Base-by-base conservation (phyloP, 2,113 vertebrate species). In the Sander vitreus region DNA sequence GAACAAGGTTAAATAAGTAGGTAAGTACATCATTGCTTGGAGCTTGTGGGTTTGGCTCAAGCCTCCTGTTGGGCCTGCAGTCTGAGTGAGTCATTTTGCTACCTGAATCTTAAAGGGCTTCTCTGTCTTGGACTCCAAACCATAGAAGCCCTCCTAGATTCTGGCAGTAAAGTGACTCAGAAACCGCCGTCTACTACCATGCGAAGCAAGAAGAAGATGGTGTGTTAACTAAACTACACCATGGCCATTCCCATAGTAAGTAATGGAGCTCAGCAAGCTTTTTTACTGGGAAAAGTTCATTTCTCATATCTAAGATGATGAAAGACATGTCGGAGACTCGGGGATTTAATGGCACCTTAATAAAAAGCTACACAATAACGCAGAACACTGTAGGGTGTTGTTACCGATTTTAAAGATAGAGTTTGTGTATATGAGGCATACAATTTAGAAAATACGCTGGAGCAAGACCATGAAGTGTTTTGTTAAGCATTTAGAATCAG, bases 81-180 rank as follows among this genome's bases (percentile, higher is more conserved):
- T 13, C 14, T 36, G 67, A 72, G n/a, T 0, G 75, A 65, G 62
- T 57, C 51, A 48, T 83, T 81, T 87, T 80, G 66, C 75, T 48
- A 73, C 78, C 85, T 82, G 78, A 84, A 89, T 47, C 86, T 73
- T 84, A 53, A 83, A 84, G 87, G 55, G 19, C 57, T 75, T 84
- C 66, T 88, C 76, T 70, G 80, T 81, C 70, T 68, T 73, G 63
- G 68, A 25, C 53, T 39, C 75, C 66, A 71, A 86, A 84, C 0
- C 55, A 50, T 59, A 74, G 70, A 76, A 73, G 78, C 75, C 43
- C 58, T 86, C 53, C 70, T 59, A 69, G 60, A 84, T 81, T 84
- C n/a, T 16, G 70, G 62, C 74, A 68, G 65, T 8, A 78, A 81
- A 75, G 76, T 50, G 80, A 58, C 55, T 90, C 59, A 64, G 19